phyloP scores from a whole-genome alignment of 2,888 invertebrate genomes.

The Chymomyza fuscimana region DNA sequence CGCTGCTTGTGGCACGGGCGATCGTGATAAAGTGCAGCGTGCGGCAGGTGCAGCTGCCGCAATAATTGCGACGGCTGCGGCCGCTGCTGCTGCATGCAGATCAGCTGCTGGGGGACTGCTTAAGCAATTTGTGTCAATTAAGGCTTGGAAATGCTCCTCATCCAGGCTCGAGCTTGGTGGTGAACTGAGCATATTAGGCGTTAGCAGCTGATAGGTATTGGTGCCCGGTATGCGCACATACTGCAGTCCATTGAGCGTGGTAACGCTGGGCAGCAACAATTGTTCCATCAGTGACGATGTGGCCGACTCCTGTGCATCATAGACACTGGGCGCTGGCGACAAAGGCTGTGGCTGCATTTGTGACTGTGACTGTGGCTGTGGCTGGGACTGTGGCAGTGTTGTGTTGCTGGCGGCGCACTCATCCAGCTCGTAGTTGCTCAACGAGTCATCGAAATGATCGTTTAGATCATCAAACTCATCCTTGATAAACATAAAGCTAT shows the following conservation, averaged over 20 bases:
- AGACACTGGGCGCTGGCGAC: conserved; percentile 3
- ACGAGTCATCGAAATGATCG: conserved; percentile 71
- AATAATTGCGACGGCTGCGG: conserved; percentile 7
- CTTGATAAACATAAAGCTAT: conserved; percentile 75
- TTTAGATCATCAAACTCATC: conserved; percentile 75
- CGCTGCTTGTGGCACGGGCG: conserved; percentile 66
- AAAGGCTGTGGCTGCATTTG: conserved; percentile 1
- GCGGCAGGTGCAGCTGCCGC: conserved; percentile 46
- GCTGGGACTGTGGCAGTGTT: neutral
- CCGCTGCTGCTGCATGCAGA: conserved; percentile 35
- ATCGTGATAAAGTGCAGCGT: conserved; percentile 56
- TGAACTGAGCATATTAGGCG: conserved; percentile 80
- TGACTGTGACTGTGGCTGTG: neutral
- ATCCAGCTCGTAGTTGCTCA: conserved; percentile 75
- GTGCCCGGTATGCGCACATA: conserved; percentile 83
- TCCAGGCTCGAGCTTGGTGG: conserved; percentile 69
- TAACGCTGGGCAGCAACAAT: conserved; percentile 79
- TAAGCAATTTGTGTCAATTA: conserved; percentile 79
- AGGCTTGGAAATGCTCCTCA: conserved; percentile 83
- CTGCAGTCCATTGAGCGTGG: conserved; percentile 80
- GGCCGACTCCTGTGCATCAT: conserved; percentile 2
- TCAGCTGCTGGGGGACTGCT: conserved; percentile 75
- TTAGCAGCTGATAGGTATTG: conserved; percentile 84
- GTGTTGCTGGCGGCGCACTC: conserved; percentile 38
- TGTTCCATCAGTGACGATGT: conserved; percentile 40